Evolutionary conservation across 2,797 vertebrate species (phyloP).

Genomic region (Scarus forsteni): DNA sequence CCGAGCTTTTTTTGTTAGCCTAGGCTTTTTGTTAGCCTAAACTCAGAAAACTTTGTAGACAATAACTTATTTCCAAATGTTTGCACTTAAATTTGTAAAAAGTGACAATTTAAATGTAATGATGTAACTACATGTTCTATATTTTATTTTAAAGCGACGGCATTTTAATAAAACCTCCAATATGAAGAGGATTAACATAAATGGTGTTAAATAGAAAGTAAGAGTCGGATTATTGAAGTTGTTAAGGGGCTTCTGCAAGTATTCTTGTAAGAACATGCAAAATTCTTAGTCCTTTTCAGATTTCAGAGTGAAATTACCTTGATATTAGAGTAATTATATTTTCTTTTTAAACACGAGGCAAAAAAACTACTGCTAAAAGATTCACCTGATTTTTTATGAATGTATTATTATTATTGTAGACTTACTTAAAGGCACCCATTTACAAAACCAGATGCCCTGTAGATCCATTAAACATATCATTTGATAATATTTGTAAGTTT

Average conservation of each 20-base stretch:
- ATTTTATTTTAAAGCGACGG: background rate
- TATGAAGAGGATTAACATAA: background rate
- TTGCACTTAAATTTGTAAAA: background rate
- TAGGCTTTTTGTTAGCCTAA: too few relatives aligned
- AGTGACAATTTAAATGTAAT: background rate
- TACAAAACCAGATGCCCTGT: too few relatives aligned
- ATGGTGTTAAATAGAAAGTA: background rate
- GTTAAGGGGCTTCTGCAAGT: background rate
- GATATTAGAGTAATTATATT: background rate
- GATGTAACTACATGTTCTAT: background rate
- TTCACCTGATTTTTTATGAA: too few relatives aligned
- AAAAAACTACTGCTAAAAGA: too few relatives aligned
- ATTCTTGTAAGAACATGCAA: background rate
- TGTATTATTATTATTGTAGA: too few relatives aligned
- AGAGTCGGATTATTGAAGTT: conserved; percentile 6
- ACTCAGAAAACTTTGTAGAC: too few relatives aligned
- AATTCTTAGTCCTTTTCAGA: background rate
- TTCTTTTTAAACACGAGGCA: too few relatives aligned
- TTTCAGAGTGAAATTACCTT: background rate
- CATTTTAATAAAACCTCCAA: background rate
- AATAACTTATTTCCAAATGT: too few relatives aligned
- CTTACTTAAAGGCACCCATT: too few relatives aligned
- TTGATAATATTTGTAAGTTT: too few relatives aligned
- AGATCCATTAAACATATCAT: too few relatives aligned
- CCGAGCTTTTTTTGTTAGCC: too few relatives aligned